Conservation (phyloP, 2,113 vertebrate genomes). For the Synodontis membranacea region DNA sequence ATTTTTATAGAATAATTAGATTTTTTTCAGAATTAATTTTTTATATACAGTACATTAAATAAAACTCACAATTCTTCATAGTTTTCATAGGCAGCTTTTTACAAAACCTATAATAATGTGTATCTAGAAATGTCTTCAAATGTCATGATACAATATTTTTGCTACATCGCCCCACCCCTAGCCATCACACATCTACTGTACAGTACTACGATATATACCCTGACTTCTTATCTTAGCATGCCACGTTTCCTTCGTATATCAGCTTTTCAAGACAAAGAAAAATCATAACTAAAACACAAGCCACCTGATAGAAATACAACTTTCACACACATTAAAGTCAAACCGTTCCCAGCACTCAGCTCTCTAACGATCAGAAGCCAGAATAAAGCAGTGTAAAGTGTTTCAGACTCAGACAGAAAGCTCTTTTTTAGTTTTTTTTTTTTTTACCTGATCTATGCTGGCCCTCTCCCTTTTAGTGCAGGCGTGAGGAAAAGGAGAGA, state of each 20-base stretch:
- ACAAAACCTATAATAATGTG: too few relatives aligned
- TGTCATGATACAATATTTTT: background rate
- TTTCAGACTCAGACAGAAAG: background rate
- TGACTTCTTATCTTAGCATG: background rate
- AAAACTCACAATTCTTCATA: too few relatives aligned
- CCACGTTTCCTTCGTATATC: background rate
- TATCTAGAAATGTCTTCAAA: background rate
- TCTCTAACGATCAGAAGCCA: background rate
- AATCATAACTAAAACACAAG: background rate
- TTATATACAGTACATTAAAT: too few relatives aligned
- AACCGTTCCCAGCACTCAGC: background rate
- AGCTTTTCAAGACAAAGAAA: background rate
- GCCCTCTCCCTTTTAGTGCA: conserved; percentile 67
- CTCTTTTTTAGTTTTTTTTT: conserved; percentile 6
- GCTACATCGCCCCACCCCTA: background rate
- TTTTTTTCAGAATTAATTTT: too few relatives aligned
- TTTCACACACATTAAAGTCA: background rate
- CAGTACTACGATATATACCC: background rate
- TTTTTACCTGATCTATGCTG: conserved; percentile 70
- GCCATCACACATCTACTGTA: background rate
- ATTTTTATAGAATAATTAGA: too few relatives aligned
- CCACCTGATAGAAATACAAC: background rate
- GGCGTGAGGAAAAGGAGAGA: conserved; percentile 63
- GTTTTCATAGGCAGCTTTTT: too few relatives aligned
- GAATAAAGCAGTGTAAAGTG: background rate